Conservation (phyloP, 2,797 vertebrate genomes). For the Ispidina lecontei region DNA sequence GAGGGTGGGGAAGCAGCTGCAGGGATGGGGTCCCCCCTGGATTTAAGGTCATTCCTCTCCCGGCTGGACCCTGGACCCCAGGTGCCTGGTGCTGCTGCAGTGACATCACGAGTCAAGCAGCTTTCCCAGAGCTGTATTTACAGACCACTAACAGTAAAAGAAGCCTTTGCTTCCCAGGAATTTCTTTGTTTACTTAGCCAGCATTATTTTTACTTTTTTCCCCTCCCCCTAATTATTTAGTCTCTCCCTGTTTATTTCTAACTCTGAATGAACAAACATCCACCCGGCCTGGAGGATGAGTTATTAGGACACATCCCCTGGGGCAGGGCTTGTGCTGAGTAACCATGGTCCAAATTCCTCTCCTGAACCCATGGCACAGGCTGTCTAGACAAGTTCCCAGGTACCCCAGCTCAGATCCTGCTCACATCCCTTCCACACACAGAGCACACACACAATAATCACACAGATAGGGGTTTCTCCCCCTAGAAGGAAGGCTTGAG, state of each 20-base stretch:
- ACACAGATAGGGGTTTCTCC: accelerated
- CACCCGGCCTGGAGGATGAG: not conserved
- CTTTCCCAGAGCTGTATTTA: not conserved
- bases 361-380: accelerated
- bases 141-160: not conserved
- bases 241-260: not conserved
- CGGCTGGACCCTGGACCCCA: not conserved
- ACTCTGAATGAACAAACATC: not conserved
- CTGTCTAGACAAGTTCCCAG: not conserved
- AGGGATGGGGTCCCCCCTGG: not conserved
- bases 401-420: not conserved
- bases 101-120: not conserved
- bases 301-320: not conserved
- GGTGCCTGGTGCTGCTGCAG: not conserved
- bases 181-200: not conserved
- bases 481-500: no score
- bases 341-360: not conserved
- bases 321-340: not conserved
- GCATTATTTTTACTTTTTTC: not conserved
- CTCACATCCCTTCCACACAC: not conserved
- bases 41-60: not conserved
- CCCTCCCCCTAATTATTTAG: not conserved
- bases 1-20: not conserved
- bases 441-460: no score
- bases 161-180: not conserved